Evolutionary conservation across 2,888 invertebrate genomes (phyloP).

Genomic region (Orchestes rusci): DNA sequence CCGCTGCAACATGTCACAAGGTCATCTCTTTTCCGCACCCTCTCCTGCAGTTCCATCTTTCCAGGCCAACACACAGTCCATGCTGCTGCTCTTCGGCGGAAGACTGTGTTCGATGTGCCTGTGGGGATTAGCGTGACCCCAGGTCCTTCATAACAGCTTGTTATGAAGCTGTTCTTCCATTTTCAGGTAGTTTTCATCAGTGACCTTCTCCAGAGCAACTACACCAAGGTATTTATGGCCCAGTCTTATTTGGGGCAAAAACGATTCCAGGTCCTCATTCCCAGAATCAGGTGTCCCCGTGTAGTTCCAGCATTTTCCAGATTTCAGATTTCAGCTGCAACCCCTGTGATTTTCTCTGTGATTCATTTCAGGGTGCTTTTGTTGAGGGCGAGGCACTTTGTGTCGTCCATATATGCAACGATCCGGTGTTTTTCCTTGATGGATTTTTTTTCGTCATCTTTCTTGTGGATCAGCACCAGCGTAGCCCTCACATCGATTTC

Average conservation of each 20-base stretch:
- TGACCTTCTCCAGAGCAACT: too few species aligned
- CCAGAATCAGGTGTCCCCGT: not conserved
- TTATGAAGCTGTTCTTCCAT: slow-evolving; percentile 2
- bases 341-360: not conserved
- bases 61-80: slow-evolving; percentile 18
- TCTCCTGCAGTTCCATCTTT: slow-evolving; percentile 19
- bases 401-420: slow-evolving; percentile 2
- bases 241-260: not conserved
- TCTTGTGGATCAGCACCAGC: too few species aligned
- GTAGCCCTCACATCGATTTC: slow-evolving; percentile 24
- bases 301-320: not conserved
- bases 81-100: slow-evolving; percentile 26
- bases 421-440: slow-evolving; percentile 1
- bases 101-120: slow-evolving; percentile 9
- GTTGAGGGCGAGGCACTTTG: not conserved
- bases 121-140: slow-evolving; percentile 24
- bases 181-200: too few species aligned
- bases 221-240: too few species aligned
- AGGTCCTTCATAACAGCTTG: slow-evolving; percentile 1
- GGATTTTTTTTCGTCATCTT: slow-evolving; percentile 22
- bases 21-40: slow-evolving; percentile 21
- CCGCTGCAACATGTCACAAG: slow-evolving; percentile 25
- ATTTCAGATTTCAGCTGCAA: not conserved
- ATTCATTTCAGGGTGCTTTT: not conserved
- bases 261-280: not conserved